Percentiles rank a stretch among this genome's conserved stretches.
Evolutionary conservation across 2,113 vertebrate species (phyloP).

Genomic region (Prolemur simus): DNA sequence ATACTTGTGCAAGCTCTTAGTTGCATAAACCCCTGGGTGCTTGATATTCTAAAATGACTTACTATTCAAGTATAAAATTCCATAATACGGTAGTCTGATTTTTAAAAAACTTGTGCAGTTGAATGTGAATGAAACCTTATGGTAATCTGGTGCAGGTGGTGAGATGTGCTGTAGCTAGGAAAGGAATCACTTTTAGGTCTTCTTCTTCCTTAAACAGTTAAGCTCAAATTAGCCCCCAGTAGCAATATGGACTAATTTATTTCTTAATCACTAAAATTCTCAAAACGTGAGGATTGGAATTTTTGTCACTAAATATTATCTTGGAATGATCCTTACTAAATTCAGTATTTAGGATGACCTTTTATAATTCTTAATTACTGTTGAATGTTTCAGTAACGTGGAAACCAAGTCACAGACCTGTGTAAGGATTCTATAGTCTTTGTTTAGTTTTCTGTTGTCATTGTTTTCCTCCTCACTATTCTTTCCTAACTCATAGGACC

Average conservation of each 20-base stretch:
- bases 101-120: not conserved
- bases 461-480: not conserved
- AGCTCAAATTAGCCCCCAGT: not conserved
- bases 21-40: not conserved
- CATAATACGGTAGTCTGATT: not conserved
- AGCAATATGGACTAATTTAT: not conserved
- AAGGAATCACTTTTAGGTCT: not conserved
- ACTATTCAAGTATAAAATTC: not conserved
- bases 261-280: not conserved
- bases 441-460: not conserved
- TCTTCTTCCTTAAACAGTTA: not conserved
- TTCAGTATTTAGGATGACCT: not conserved
- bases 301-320: not conserved
- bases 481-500: not conserved
- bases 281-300: not conserved
- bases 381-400: not conserved
- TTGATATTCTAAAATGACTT: not conserved
- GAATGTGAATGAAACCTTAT: not conserved
- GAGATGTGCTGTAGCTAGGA: not conserved
- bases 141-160: not conserved
- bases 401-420: not conserved
- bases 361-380: not conserved
- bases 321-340: not conserved
- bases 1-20: not conserved
- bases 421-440: not conserved